Percentiles rank a stretch among this genome's conserved stretches.
Conservation (phyloP, 2,888 invertebrate genomes). For the Brachyptera risi region DNA sequence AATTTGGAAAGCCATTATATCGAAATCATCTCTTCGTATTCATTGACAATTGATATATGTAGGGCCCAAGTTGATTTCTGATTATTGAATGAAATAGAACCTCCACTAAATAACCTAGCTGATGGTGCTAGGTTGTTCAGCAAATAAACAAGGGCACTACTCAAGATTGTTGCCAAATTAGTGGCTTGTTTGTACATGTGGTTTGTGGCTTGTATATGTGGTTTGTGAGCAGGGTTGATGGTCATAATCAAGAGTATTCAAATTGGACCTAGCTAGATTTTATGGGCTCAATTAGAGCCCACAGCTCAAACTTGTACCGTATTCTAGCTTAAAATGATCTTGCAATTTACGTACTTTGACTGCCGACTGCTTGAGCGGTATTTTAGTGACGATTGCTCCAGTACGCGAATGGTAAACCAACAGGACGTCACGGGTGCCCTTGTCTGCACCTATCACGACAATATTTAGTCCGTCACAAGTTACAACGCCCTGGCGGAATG, state of each 20-base stretch:
- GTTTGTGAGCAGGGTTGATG: too few relatives aligned
- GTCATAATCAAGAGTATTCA: background rate
- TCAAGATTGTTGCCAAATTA: too few relatives aligned
- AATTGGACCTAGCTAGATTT: background rate
- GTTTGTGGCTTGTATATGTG: too few relatives aligned
- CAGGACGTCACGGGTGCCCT: constrained; percentile 73
- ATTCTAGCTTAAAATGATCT: background rate
- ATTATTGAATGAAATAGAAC: too few relatives aligned
- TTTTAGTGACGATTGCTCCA: constrained; percentile 57
- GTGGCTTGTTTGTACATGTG: too few relatives aligned
- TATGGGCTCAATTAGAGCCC: background rate
- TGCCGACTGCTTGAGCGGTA: constrained; percentile 49
- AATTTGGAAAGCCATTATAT: too few relatives aligned
- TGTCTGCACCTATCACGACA: constrained; percentile 76
- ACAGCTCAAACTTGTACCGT: background rate
- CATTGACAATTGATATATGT: too few relatives aligned
- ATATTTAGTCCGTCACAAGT: constrained; percentile 78
- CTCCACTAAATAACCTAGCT: too few relatives aligned
- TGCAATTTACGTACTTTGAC: constrained; percentile 51
- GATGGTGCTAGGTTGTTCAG: too few relatives aligned
- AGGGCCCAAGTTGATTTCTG: too few relatives aligned
- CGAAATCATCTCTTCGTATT: too few relatives aligned
- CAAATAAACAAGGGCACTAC: too few relatives aligned
- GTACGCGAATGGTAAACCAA: constrained; percentile 78
- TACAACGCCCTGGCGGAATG: constrained; percentile 72